Evolutionary conservation across 2,888 invertebrate genomes (phyloP).

Genomic region (Steinernema carpocapsae): DNA sequence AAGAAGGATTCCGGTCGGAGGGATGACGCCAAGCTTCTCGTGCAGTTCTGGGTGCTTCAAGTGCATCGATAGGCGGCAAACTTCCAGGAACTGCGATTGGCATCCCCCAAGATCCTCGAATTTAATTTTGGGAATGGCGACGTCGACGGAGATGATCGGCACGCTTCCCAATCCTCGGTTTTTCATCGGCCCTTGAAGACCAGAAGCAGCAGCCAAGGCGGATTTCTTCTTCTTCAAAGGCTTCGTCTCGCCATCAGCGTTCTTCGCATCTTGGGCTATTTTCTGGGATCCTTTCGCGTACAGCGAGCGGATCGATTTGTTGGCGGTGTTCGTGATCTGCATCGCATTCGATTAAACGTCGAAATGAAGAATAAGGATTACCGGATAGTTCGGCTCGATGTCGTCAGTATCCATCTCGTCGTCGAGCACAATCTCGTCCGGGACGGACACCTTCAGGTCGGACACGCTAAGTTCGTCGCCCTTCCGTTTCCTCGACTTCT

Average conservation of each 20-base stretch:
- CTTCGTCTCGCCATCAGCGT: not conserved
- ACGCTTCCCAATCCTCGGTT: not conserved
- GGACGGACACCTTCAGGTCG: not conserved
- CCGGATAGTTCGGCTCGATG: slow-evolving; percentile 30
- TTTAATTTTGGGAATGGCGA: slow-evolving; percentile 21
- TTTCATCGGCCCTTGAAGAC: not conserved
- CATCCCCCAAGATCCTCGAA: slow-evolving; percentile 39
- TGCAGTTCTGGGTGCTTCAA: slow-evolving; percentile 90
- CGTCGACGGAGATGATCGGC: slow-evolving; percentile 5
- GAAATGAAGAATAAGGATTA: not conserved
- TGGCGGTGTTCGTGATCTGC: slow-evolving; percentile 39
- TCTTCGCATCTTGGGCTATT: not conserved
- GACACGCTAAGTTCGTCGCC: not conserved
- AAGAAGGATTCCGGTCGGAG: slow-evolving; percentile 86
- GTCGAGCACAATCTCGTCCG: slow-evolving; percentile 23
- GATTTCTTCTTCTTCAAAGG: slow-evolving; percentile 9
- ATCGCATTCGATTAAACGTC: not conserved
- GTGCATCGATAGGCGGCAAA: slow-evolving; percentile 74
- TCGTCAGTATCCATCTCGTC: slow-evolving; percentile 6
- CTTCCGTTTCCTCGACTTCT: slow-evolving; percentile 25
- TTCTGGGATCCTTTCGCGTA: slow-evolving; percentile 29
- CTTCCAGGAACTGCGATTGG: slow-evolving; percentile 51
- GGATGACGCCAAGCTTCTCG: slow-evolving; percentile 81
- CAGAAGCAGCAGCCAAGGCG: not conserved
- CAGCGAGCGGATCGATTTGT: slow-evolving; percentile 36